Evolutionary conservation across 2,113 vertebrate genomes (phyloP).

Genomic region (Petrocephalus microphthalmus): DNA sequence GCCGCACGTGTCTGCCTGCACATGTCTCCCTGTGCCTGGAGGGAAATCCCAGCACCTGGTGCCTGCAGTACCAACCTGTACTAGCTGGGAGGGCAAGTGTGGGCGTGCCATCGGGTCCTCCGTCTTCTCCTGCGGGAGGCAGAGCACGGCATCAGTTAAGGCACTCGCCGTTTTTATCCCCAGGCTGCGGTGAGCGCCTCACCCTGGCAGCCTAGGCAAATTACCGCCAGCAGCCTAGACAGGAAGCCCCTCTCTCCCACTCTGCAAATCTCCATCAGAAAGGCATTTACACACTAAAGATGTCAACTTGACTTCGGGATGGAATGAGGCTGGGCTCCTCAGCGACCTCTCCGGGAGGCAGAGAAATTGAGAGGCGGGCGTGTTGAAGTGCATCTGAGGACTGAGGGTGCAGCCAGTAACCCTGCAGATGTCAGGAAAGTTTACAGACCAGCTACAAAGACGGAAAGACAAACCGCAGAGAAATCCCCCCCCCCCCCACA

Average conservation of each 20-base stretch:
- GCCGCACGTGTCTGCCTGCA: neutral
- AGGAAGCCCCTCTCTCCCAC: neutral
- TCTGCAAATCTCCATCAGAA: neutral
- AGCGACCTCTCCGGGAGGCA: neutral
- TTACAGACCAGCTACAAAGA: neutral
- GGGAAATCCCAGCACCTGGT: neutral
- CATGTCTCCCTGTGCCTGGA: neutral
- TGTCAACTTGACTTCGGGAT: neutral
- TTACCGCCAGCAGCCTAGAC: neutral
- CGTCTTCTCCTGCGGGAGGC: conserved; percentile 49
- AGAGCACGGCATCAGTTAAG: conserved; percentile 29
- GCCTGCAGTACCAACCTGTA: conserved; percentile 34
- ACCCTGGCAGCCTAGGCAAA: neutral
- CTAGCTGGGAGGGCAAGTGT: conserved; percentile 53
- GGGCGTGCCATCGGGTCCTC: conserved; percentile 41
- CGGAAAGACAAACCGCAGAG: neutral
- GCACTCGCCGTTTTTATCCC: neutral
- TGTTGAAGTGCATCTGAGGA: too few species aligned
- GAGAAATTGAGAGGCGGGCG: neutral
- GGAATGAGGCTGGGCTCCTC: neutral
- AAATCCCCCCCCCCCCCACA: neutral
- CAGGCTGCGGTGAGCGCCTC: neutral
- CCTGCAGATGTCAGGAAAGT: neutral
- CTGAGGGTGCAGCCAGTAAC: neutral
- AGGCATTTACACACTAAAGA: neutral